Evolutionary conservation across 1,140 invertebrate species (phyloP), one percentile per base, ranked within the genome.

Genomic region (Caenorhabditis brenneri): DNA sequence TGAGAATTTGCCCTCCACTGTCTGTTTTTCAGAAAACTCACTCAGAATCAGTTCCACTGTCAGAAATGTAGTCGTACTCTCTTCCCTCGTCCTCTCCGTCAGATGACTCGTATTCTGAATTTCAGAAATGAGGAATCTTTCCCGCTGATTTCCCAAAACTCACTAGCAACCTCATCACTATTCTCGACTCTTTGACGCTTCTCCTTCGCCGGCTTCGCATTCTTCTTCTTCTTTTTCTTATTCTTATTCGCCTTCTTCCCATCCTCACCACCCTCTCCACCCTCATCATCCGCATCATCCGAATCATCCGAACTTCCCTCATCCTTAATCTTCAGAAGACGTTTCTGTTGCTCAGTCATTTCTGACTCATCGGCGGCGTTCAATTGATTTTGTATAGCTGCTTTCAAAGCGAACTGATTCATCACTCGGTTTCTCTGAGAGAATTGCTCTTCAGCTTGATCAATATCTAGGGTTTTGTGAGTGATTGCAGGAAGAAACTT

Each of bases 331-430:
- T 91, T 90, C 88, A 91, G 33, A 7, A 80, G 49, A n/a, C 46
- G 22, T 51, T 80, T 80, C 10, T 80, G 78, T 51, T 80, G 78
- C 15, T 80, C 49, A 2, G 65, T 31, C 46, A 51, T 80, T 12
- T 80, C 46, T 29, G 29, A 88, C 16, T 90, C 90, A 33, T 90
- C 89, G 15, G 84, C 60, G 16, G 86, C 86, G 51, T 87, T 87
- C 51, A 90, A 15, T 79, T 85, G 79, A 49, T 88, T 82, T 60
- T 88, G 81, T 24, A 90, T 90, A 49, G 90, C 86, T 12, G 90
- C 88, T 85, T 91, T 90, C 48, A 91, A 58, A 29, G 89, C 89
- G 84, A 90, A 90, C 42, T 91, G 90, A 83, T 90, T 90, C 80
- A 90, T 88, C 19, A 90, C 90, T 80, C 87, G 87, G 53, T 86